Evolutionary conservation across 2,113 vertebrate genomes (phyloP), one percentile per base, ranked within the genome.

Genomic region (Nerophis lumbriciformis): DNA sequence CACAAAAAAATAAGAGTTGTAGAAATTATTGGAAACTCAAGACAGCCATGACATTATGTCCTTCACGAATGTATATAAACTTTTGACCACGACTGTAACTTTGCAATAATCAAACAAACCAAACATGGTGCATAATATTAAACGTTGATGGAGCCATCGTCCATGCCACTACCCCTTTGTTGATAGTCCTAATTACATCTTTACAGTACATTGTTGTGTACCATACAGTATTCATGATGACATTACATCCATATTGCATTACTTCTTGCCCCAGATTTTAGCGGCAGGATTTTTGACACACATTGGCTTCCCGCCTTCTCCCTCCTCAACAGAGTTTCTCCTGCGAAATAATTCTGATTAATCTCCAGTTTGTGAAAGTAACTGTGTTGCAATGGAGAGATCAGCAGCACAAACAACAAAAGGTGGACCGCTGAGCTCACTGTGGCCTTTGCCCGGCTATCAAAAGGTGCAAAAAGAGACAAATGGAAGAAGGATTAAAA

Each of bases 211-310:
- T 67, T 81, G 76, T 83, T 82, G 72, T 78, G 76, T 59, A 38
- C 63, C 59, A 61, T 87, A 10, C 79, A 88, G 72, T 71, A 87
- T 84, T 80, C 16, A 84, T 70, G 45, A 48, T 53, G 67, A 77
- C 61, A 78, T 77, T 72, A 74, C 84, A 86, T 87, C 78, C 65
- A 85, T 85, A 83, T 87, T 85, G 81, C 80, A 86, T 76, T 77
- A 61, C 71, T 53, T 65, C 69, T 65, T 83, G 87, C 59, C 85
- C 87, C 79, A 88, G 73, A 86, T 87, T 85, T 79, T 48, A 54
- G 68, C 67, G 71, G 48, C 39, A 57, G 74, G 58, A 76, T 76
- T 84, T 83, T 68, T 87, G 82, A 82, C 77, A 83, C 68, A 81
- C 73, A 79, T 84, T 78, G 59, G 56, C 54, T 72, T 61, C 28